phyloP scores from a whole-genome alignment of 2,888 invertebrate species.

The Gortyna flavago region DNA sequence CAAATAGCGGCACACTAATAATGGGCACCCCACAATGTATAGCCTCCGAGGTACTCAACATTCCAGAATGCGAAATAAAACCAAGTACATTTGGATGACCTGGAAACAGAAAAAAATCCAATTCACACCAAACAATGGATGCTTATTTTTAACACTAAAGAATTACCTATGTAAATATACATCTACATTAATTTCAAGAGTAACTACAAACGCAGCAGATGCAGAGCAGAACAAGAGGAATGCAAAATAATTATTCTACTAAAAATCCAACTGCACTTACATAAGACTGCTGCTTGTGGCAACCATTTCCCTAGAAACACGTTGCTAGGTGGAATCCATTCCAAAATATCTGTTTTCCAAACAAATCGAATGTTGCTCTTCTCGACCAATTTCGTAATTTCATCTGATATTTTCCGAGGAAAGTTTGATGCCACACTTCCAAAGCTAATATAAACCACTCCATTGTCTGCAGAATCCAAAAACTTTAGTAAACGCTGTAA shows the following conservation, averaged over 20 bases:
- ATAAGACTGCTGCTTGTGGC: slow-evolving; percentile 93
- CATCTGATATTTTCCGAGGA: slow-evolving; percentile 88
- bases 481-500: slow-evolving; percentile 74
- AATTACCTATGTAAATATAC: background rate
- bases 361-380: slow-evolving; percentile 90
- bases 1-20: slow-evolving; percentile 87
- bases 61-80: slow-evolving; percentile 88
- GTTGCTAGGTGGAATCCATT: slow-evolving; percentile 91
- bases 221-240: background rate
- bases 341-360: slow-evolving; percentile 93
- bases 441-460: slow-evolving; percentile 92
- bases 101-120: slow-evolving; percentile 59
- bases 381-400: slow-evolving; percentile 82
- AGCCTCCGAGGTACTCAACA: slow-evolving; percentile 87
- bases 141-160: background rate
- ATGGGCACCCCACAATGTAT: slow-evolving; percentile 81
- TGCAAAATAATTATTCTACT: background rate
- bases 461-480: slow-evolving; percentile 91
- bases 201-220: background rate
- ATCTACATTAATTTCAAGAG: background rate
- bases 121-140: background rate
- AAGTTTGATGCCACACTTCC: slow-evolving; percentile 93
- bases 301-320: slow-evolving; percentile 92
- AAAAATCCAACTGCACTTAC: slow-evolving; percentile 80
- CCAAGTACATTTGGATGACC: slow-evolving; percentile 88